phyloP scores from a whole-genome alignment of 2,888 invertebrate species.

The Cantharis flavilabris region DNA sequence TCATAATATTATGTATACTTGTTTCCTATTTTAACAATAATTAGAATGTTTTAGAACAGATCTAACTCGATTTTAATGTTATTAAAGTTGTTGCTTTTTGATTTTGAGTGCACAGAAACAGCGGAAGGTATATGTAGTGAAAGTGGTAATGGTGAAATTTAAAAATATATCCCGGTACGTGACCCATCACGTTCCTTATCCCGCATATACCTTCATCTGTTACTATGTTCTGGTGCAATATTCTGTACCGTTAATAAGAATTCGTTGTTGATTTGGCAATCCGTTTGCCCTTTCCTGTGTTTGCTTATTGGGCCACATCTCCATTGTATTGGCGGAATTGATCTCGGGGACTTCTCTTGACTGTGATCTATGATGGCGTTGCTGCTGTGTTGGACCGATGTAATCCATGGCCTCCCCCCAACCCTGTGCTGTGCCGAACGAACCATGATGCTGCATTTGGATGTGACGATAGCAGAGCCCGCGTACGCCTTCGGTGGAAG shows the following conservation, averaged over 20 bases:
- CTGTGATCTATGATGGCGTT: slow-evolving; percentile 48
- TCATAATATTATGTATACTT: neutral
- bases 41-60: neutral
- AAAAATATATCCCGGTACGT: slow-evolving; percentile 24
- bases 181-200: slow-evolving; percentile 38
- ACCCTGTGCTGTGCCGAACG: slow-evolving; percentile 35
- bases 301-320: slow-evolving; percentile 66
- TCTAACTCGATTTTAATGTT: slow-evolving; percentile 8
- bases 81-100: slow-evolving; percentile 26
- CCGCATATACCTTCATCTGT: slow-evolving; percentile 52
- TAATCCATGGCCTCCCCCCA: slow-evolving; percentile 27
- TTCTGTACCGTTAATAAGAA: slow-evolving; percentile 51
- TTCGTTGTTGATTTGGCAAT: slow-evolving; percentile 66
- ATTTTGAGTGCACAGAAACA: slow-evolving; percentile 38
- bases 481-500: slow-evolving; percentile 92
- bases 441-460: slow-evolving; percentile 21
- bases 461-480: slow-evolving; percentile 67
- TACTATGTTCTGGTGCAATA: slow-evolving; percentile 48
- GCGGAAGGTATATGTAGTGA: slow-evolving; percentile 46
- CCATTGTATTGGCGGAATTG: slow-evolving; percentile 55
- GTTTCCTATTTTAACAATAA: neutral
- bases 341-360: slow-evolving; percentile 35
- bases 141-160: slow-evolving; percentile 22
- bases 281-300: slow-evolving; percentile 69
- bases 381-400: slow-evolving; percentile 37